Conservation (phyloP, 2,797 vertebrate species). For the Cottoperca gobio region DNA sequence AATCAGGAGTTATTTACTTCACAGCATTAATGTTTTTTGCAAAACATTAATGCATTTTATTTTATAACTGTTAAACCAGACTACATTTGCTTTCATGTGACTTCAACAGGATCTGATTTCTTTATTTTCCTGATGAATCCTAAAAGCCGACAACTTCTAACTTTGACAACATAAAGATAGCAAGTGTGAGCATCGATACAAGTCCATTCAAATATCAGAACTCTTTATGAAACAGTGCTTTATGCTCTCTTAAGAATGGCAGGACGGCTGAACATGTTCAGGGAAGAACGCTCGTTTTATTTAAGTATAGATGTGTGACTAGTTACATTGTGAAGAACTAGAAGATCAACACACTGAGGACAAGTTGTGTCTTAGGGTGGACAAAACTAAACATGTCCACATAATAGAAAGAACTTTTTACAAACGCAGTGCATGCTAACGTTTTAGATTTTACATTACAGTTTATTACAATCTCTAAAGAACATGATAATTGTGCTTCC, state of each 20-base stretch:
- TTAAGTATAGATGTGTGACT: too few species aligned
- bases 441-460: not conserved
- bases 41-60: not conserved
- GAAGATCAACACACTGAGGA: not conserved
- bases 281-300: not conserved
- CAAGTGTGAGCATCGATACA: not conserved
- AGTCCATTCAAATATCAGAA: not conserved
- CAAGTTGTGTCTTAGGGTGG: not conserved
- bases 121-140: not conserved
- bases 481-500: too few species aligned
- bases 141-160: not conserved
- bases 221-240: not conserved
- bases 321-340: not conserved
- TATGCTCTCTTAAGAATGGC: not conserved
- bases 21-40: too few species aligned
- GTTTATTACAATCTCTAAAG: too few species aligned
- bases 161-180: not conserved
- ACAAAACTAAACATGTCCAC: not conserved
- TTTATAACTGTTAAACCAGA: not conserved
- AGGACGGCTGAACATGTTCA: not conserved
- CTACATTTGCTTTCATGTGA: not conserved
- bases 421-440: too few species aligned
- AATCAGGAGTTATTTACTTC: too few species aligned
- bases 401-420: not conserved
- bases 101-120: not conserved